phyloP scores from a whole-genome alignment of 2,888 invertebrate species.

The Hermaeophaga mercurialis region DNA sequence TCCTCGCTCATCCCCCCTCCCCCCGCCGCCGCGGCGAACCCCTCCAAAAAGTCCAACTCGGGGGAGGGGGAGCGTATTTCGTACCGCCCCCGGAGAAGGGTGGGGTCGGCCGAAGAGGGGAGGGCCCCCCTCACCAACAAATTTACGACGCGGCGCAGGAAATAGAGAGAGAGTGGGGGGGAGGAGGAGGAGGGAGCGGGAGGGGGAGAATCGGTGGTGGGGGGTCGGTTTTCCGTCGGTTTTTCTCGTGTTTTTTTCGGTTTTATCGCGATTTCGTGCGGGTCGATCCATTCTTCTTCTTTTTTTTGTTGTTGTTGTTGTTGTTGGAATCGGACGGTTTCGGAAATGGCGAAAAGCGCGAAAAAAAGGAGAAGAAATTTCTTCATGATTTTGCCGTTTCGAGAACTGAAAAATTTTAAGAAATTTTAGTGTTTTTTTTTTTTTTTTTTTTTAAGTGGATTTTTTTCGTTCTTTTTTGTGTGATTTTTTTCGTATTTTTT shows the following conservation, averaged over 20 bases:
- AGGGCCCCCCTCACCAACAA: slow-evolving; percentile 35
- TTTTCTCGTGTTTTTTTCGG: slow-evolving; percentile 1
- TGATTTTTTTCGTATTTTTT: too few relatives aligned
- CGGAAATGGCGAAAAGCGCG: too few relatives aligned
- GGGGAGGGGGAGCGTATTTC: slow-evolving; percentile 30
- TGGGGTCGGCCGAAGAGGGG: slow-evolving; percentile 29
- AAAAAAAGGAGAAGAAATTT: too few relatives aligned
- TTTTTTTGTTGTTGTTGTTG: too few relatives aligned
- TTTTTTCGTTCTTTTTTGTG: too few relatives aligned
- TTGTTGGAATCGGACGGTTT: too few relatives aligned
- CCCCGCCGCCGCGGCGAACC: too few relatives aligned
- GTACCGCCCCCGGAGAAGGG: slow-evolving; percentile 31
- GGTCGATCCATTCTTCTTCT: slow-evolving; percentile 39
- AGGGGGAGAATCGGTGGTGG: slow-evolving; percentile 20
- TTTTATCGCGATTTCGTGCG: slow-evolving; percentile 41
- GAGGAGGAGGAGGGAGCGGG: slow-evolving; percentile 13
- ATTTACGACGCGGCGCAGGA: slow-evolving; percentile 37
- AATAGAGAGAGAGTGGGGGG: slow-evolving; percentile 25
- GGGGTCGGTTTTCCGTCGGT: not conserved
- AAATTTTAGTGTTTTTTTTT: too few relatives aligned
- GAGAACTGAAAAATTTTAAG: too few relatives aligned
- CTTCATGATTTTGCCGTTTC: too few relatives aligned
- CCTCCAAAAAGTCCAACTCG: too few relatives aligned
- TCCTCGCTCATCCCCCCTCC: slow-evolving; percentile 31
- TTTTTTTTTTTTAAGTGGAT: too few relatives aligned